Conservation (phyloP, 2,797 vertebrate species). For the Bucorvus abyssinicus region DNA sequence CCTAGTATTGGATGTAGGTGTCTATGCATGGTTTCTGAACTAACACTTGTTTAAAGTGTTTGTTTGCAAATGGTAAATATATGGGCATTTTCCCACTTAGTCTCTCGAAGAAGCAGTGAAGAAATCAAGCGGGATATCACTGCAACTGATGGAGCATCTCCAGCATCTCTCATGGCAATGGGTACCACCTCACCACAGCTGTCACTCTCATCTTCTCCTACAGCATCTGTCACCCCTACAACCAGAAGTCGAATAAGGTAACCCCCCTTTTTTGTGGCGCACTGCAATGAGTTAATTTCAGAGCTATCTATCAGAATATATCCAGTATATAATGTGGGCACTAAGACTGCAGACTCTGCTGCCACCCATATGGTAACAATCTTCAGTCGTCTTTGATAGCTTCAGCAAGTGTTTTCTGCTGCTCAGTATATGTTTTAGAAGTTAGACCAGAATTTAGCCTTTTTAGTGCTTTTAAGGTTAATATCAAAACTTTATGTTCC, state of each 20-base stretch:
- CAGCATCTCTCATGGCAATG: slow-evolving; percentile 87
- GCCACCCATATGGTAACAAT: not conserved
- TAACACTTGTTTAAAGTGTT: not conserved
- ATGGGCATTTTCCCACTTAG: slow-evolving; percentile 60
- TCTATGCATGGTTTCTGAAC: not conserved
- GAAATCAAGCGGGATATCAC: slow-evolving; percentile 91
- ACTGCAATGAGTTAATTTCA: not conserved
- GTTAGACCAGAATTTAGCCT: not conserved
- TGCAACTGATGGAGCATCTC: slow-evolving; percentile 82
- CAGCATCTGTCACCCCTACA: slow-evolving; percentile 91
- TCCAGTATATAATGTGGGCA: rapidly evolving
- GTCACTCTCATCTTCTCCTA: slow-evolving; percentile 88
- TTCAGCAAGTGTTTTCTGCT: not conserved
- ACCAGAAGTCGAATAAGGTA: slow-evolving; percentile 92
- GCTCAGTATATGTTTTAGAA: not conserved
- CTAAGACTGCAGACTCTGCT: not conserved
- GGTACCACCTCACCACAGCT: slow-evolving; percentile 87
- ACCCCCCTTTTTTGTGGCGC: not conserved
- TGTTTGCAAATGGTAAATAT: not conserved
- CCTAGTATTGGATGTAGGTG: not conserved
- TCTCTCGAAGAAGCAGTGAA: slow-evolving; percentile 91
- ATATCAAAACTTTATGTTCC: not conserved
- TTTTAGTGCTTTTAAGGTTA: not conserved
- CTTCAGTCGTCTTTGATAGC: not conserved
- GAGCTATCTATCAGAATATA: not conserved